Base-by-base conservation (phyloP, 2,797 vertebrate genomes). In the Anisognathus igniventris region DNA sequence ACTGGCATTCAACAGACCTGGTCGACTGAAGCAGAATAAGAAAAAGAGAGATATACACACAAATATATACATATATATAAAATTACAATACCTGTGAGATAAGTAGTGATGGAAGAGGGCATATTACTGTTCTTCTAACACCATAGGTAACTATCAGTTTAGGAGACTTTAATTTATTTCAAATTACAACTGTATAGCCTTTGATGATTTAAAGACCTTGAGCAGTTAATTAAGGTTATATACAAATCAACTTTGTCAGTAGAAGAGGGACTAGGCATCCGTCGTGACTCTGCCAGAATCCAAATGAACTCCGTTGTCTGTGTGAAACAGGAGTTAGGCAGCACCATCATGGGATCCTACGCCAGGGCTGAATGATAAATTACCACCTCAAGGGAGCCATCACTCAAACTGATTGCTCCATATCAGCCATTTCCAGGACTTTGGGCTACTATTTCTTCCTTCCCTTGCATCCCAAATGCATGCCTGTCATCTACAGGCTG, bases 1-100 rank as follows among this genome's bases (percentile, higher is more conserved):
- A 91, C 98, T 98, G 78, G 98, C 98, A 89, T 99, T 99, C 90
- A 99, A 97, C 86, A 99, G 97, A 92, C 99, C 99, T 68, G 99
- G 99, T 57, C 99, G 99, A 94, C 99, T 99, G 95, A 61, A 86
- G 90, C 27, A 92, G 77, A 91, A 92, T 42, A 85, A 92, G 85
- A 86, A 94, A 92, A 67, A 53, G 76, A 53, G 76, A 88, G 76
- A 96, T 90, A 70, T 70, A 78, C 16, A 45, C 22, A 71, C 25
- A 71, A 39, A 93, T 56, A 87, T 24, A 17, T 24, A 19, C 25
- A 39, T 23, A 22, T 4, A 15, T 31, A 53, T 31, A 33, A 68
- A 90, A 90, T n/a, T 27, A 67, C 61, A 86, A 2, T 47, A 88
- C 72, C 48, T 83, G 27, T 62, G 35, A 91, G 35, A 73, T 33